Base-by-base conservation (phyloP, 2,888 invertebrate genomes). In the Stratiomys singularior region DNA sequence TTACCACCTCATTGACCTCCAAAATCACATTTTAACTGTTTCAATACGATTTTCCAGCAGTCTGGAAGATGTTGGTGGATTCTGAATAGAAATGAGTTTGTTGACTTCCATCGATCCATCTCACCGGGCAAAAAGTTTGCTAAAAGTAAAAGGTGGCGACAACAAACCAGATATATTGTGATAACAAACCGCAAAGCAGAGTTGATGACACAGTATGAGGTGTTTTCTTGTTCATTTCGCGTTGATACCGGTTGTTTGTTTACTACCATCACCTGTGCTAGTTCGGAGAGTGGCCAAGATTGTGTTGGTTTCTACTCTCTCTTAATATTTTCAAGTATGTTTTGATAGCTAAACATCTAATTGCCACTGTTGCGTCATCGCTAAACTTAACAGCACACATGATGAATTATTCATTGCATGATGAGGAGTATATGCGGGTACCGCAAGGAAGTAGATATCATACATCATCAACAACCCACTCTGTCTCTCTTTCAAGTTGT, bases 41-140 rank as follows among this genome's bases (percentile, higher is more conserved):
- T 9, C 5, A 37, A 37, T 37, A 5, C 37, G 3, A 3, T 37
- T 60, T 60, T 11, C 60, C 21, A 60, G 23, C 60, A 23, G 23
- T 21, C 13, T 60, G 60, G 64, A n/a, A 9, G 64, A 1, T 18
- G 52, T n/a, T n/a, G 52, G 52, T 15, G 28, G n/a, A 64, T 64
- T 30, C 25, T 11, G 30, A 64, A 64, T 64, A 25, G 64, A 64
- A 64, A 64, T 28, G 28, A 64, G 64, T 64, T 64, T 64, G 25
- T 64, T 64, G 64, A 64, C 64, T 64, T 64, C 28, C 30, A 28
- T 64, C 30, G 64, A 64, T 64, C 25, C 21, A 23, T 37, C 37
- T 37, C 37, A 37, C 9, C 9, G 5, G 37, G 37, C 37, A 37
- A 37, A 9, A 9, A 37, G 37, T 37, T 37, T 3, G 37, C 3